phyloP scores from a whole-genome alignment of 2,797 vertebrate genomes.

The Trachops cirrhosus region DNA sequence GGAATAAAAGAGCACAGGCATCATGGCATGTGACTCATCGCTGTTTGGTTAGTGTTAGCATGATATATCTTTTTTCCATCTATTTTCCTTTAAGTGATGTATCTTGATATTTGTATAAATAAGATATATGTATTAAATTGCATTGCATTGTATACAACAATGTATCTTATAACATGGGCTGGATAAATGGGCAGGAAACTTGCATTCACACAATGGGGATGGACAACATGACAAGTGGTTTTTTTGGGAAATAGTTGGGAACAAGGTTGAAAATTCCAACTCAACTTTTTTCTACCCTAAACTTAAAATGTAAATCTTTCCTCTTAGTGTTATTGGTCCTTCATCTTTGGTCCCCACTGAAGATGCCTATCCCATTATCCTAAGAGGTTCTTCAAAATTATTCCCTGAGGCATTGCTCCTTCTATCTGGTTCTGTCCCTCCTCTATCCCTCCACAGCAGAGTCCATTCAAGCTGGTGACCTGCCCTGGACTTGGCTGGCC shows the following conservation, averaged over 20 bases:
- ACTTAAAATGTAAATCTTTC: neutral
- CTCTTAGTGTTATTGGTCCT: neutral
- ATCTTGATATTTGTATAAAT: too few relatives aligned
- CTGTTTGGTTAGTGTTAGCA: too few relatives aligned
- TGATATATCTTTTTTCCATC: too few relatives aligned
- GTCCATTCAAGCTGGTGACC: neutral
- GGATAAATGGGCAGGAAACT: neutral
- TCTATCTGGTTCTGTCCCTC: neutral
- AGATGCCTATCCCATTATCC: neutral
- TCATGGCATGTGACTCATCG: neutral
- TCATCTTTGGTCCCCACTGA: neutral
- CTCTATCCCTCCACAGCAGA: neutral
- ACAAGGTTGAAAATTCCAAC: neutral
- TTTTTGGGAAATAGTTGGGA: neutral
- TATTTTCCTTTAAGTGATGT: too few relatives aligned
- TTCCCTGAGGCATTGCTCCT: neutral
- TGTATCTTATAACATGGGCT: too few relatives aligned
- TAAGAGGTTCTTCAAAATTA: neutral
- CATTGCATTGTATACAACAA: too few relatives aligned
- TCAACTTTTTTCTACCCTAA: neutral
- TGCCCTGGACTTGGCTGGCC: neutral
- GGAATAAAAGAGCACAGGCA: neutral
- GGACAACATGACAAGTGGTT: neutral
- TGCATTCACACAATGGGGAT: neutral
- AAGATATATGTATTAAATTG: too few relatives aligned